A percentile compares a stretch with the other conserved stretches of the same genome.
Evolutionary conservation across 1,140 invertebrate species (phyloP).

Genomic region (Drosophila neocordata): DNA sequence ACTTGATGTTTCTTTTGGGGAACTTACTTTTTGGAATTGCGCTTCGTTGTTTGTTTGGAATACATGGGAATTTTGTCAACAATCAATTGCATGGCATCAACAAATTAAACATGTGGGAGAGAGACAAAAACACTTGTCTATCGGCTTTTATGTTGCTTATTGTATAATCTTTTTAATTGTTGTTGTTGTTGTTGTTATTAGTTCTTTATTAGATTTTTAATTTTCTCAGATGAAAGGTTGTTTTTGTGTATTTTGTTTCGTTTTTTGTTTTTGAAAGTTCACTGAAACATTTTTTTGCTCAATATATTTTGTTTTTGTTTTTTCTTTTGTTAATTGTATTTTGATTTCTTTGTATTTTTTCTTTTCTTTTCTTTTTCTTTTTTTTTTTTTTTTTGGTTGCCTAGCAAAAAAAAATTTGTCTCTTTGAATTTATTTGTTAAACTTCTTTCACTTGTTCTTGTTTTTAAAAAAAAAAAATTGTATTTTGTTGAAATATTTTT

Average conservation of each 20-base stretch:
- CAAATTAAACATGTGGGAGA: constrained; percentile 66
- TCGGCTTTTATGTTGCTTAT: neutral
- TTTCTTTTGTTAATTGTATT: constrained; percentile 13
- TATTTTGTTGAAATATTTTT: constrained; percentile 16
- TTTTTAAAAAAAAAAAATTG: constrained; percentile 6
- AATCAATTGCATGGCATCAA: constrained; percentile 82
- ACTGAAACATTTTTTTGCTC: constrained; percentile 35
- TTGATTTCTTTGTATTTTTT: constrained; percentile 16
- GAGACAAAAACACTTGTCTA: constrained; percentile 48
- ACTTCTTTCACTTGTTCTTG: constrained; percentile 52
- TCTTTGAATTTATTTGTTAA: constrained; percentile 10
- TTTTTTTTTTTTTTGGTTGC: constrained; percentile 24
- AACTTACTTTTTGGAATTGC: constrained; percentile 83
- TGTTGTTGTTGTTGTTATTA: constrained; percentile 36
- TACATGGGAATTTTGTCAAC: constrained; percentile 83
- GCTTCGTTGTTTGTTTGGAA: constrained; percentile 83
- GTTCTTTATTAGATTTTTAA: constrained; percentile 38
- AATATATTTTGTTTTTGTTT: constrained; percentile 28
- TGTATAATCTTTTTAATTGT: too few relatives aligned
- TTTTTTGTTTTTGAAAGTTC: constrained; percentile 34
- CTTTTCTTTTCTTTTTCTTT: constrained; percentile 26
- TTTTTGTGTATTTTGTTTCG: constrained; percentile 41
- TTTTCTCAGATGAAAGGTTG: constrained; percentile 21
- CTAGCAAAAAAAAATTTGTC: constrained; percentile 8
- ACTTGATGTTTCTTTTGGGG: constrained; percentile 11